Conservation (phyloP, 2,797 vertebrate genomes). For the Valencia hispanica region DNA sequence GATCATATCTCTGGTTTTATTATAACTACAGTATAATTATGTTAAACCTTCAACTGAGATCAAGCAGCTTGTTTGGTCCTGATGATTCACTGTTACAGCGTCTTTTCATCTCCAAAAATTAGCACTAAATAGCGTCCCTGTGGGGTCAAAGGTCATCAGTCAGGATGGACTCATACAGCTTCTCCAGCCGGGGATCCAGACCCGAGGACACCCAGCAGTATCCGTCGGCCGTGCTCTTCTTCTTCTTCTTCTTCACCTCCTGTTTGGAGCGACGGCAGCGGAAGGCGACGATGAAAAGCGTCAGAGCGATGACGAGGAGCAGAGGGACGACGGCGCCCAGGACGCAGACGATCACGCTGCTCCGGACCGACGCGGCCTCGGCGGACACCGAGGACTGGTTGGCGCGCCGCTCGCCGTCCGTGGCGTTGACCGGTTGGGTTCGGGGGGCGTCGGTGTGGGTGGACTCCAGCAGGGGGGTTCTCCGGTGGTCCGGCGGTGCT, state of each 20-base stretch:
- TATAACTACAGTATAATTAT: no score
- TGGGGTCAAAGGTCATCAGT: conserved; percentile 72
- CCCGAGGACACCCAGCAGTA: conserved; percentile 84
- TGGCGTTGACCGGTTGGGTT: conserved; percentile 20
- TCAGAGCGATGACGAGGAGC: conserved; percentile 66
- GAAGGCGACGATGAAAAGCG: conserved; percentile 61
- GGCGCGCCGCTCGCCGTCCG: not conserved
- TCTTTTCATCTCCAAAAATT: not conserved
- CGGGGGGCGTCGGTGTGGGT: conserved; percentile 35
- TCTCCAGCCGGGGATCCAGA: conserved; percentile 72
- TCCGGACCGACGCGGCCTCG: not conserved
- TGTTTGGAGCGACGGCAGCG: conserved; percentile 70
- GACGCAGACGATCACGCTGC: conserved; percentile 70
- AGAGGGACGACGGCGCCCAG: conserved; percentile 73
- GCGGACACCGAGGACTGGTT: conserved; percentile 27
- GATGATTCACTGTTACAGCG: no score
- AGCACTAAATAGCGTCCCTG: not conserved
- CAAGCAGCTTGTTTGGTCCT: no score
- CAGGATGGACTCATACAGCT: conserved; percentile 68
- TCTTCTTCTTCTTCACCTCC: conserved; percentile 76
- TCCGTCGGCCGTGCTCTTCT: conserved; percentile 69
- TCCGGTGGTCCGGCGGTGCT: no score
- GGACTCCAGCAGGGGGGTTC: no score
- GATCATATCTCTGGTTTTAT: no score
- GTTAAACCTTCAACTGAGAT: no score